Evolutionary conservation across 2,888 invertebrate genomes (phyloP).

Genomic region (Drosophila quinaria): DNA sequence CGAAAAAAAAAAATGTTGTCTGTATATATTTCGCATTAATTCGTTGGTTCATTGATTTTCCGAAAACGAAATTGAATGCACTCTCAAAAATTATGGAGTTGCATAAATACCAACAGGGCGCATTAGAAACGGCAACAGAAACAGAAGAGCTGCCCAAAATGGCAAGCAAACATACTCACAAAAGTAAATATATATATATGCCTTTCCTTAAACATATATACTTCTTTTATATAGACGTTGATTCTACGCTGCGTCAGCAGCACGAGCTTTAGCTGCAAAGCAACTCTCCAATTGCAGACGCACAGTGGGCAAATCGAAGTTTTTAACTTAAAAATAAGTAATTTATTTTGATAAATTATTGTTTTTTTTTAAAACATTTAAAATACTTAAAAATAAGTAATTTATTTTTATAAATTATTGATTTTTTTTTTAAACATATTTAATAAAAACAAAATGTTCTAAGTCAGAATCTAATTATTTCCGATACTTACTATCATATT

Average conservation of each 20-base stretch:
- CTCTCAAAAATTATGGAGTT: constrained; percentile 44
- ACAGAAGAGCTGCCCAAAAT: constrained; percentile 42
- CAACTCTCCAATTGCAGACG: constrained; percentile 58
- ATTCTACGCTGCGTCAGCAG: constrained; percentile 63
- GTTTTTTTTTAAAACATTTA: no score
- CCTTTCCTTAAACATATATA: constrained; percentile 4
- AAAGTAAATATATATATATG: constrained; percentile 8
- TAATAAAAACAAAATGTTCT: no score
- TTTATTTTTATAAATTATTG: background rate
- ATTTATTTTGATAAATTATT: background rate
- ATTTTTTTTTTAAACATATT: no score
- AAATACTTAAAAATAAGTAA: no score
- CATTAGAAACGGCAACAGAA: constrained; percentile 61
- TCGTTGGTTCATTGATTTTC: constrained; percentile 76
- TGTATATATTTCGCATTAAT: constrained; percentile 69
- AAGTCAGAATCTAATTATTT: no score
- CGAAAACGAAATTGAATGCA: constrained; percentile 78
- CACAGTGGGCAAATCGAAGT: background rate
- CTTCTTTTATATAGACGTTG: constrained; percentile 27
- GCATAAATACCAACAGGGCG: constrained; percentile 38
- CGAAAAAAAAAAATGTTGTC: constrained; percentile 24
- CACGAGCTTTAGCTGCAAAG: constrained; percentile 38
- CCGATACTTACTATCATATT: no score
- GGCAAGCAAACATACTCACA: constrained; percentile 7
- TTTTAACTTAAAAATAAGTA: no score